Conservation (phyloP, 2,797 vertebrate genomes). For the Hozukius guyotensis region DNA sequence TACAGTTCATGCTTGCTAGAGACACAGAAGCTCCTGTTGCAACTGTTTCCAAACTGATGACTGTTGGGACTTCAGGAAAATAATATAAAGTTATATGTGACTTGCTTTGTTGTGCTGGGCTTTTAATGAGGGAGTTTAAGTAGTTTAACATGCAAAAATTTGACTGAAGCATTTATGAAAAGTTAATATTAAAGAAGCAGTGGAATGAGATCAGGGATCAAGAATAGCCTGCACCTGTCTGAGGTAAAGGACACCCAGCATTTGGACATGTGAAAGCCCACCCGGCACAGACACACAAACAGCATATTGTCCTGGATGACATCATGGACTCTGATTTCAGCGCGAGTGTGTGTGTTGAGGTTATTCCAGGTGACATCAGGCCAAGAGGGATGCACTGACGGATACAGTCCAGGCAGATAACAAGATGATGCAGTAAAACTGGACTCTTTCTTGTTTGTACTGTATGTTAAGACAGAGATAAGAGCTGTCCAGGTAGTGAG, state of each 20-base stretch:
- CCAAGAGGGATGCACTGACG: constrained; percentile 15
- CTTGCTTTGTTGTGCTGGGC: not conserved
- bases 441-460: not conserved
- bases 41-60: constrained; percentile 22
- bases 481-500: not conserved
- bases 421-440: not conserved
- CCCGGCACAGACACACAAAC: constrained; percentile 44
- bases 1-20: constrained; percentile 18
- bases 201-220: not conserved
- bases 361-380: constrained; percentile 48
- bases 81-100: constrained; percentile 2
- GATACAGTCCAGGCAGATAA: constrained; percentile 29
- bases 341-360: constrained; percentile 24
- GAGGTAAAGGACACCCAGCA: constrained; percentile 11
- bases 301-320: constrained; percentile 53
- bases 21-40: constrained; percentile 21
- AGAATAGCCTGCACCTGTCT: constrained; percentile 5
- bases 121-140: constrained; percentile 1
- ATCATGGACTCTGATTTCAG: constrained; percentile 45
- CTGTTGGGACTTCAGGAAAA: not conserved
- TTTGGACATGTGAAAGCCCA: constrained; percentile 25
- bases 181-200: not conserved
- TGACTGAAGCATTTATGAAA: not conserved
- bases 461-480: not conserved
- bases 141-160: not conserved